These are phyloP conservation scores for Drosophila sechellia DNA, from an alignment of 1,140 invertebrate species.

Conservation along the genomic window DNA sequence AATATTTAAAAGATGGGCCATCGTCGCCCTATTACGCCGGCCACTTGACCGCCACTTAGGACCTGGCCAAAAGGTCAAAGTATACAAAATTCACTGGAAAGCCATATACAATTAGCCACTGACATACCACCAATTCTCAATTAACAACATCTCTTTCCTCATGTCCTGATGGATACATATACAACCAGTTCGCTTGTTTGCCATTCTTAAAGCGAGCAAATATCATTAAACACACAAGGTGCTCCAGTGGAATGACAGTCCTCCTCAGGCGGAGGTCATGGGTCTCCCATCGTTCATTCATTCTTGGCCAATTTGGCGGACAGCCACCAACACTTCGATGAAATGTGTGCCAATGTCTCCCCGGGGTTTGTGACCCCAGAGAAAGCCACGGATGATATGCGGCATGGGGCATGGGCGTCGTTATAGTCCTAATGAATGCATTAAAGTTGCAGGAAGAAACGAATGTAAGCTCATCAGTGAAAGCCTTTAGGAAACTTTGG, in stretches of 20 bases:
- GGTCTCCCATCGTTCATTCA: constrained; percentile 39
- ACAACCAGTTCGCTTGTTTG: too few species aligned
- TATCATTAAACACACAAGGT: background rate
- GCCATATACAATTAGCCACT: background rate
- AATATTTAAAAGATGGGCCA: constrained; percentile 42
- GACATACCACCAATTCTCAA: background rate
- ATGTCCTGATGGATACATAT: too few species aligned
- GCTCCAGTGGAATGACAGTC: background rate
- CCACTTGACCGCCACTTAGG: constrained; percentile 56
- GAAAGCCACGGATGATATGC: constrained; percentile 44
- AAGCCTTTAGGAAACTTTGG: background rate
- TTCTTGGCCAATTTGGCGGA: constrained; percentile 41
- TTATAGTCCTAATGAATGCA: constrained; percentile 78
- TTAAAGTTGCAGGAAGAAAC: constrained; percentile 70
- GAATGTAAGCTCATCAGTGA: constrained; percentile 19
- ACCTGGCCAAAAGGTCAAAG: constrained; percentile 46
- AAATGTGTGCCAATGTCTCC: constrained; percentile 77
- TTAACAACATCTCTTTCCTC: background rate
- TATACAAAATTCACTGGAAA: constrained; percentile 13
- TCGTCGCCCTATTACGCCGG: constrained; percentile 49
- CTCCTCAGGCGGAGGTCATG: background rate
- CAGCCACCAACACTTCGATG: constrained; percentile 34
- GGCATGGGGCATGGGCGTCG: constrained; percentile 41
- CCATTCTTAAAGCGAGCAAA: background rate
- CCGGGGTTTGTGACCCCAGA: constrained; percentile 28